These are phyloP conservation scores for Eilema depressum DNA, from an alignment of 2,888 invertebrate species.

Conservation along the genomic window DNA sequence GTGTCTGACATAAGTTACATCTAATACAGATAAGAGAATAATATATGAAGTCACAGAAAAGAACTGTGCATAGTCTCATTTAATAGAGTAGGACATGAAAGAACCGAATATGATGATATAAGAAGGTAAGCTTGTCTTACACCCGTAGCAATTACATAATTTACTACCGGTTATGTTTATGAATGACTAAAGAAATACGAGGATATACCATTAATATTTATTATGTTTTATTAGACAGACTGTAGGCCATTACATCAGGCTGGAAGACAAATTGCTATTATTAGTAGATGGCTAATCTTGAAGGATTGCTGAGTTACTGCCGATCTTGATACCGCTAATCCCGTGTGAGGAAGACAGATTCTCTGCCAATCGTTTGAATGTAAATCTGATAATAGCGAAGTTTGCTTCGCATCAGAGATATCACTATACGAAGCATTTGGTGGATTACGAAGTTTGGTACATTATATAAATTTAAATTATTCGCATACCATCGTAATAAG, in stretches of 20 bases:
- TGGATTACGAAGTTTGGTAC: no score
- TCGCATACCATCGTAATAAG: no score
- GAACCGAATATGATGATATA: not conserved
- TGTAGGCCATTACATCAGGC: conserved; percentile 7
- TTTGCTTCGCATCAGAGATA: not conserved
- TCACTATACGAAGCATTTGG: not conserved
- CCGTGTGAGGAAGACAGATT: conserved; percentile 13
- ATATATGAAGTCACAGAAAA: not conserved
- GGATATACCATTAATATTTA: not conserved
- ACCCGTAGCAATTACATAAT: not conserved
- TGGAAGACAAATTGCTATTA: conserved; percentile 19
- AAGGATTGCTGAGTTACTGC: conserved; percentile 19
- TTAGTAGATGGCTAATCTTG: conserved; percentile 25
- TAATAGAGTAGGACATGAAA: not conserved
- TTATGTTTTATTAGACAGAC: conserved; percentile 8
- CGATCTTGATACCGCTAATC: conserved; percentile 21
- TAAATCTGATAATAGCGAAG: not conserved
- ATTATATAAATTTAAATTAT: not conserved
- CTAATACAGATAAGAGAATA: not conserved
- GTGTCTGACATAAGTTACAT: not conserved
- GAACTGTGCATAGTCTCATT: not conserved
- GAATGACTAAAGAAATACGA: conserved; percentile 6
- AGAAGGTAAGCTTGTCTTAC: not conserved
- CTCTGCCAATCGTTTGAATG: not conserved
- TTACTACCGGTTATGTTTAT: not conserved